phyloP scores from a whole-genome alignment of 2,797 vertebrate genomes.

The Mormyrops boulengeri region DNA sequence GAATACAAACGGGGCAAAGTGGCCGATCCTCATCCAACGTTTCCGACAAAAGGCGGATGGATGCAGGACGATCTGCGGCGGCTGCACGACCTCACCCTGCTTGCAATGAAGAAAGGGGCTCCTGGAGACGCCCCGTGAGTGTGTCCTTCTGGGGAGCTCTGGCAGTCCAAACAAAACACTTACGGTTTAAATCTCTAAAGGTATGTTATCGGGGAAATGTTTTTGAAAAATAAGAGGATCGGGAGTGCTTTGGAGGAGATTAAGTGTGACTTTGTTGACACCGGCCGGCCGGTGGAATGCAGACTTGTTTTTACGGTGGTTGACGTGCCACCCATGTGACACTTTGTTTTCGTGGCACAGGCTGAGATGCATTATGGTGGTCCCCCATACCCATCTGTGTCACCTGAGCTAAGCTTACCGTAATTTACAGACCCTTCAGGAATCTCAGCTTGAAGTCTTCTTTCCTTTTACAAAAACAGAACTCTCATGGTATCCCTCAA shows the following conservation, averaged over 20 bases:
- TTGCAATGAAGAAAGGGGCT: not conserved
- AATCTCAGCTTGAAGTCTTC: slow-evolving; percentile 22
- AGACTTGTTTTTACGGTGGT: slow-evolving; percentile 26
- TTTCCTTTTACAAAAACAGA: slow-evolving; percentile 19
- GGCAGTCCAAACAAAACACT: slow-evolving; percentile 11
- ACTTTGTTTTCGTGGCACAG: slow-evolving; percentile 14
- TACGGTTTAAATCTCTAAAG: slow-evolving; percentile 16
- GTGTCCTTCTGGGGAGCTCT: not conserved
- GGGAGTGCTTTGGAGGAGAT: slow-evolving; percentile 20
- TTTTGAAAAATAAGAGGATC: slow-evolving; percentile 14
- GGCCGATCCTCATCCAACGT: not conserved
- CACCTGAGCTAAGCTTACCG: slow-evolving; percentile 26
- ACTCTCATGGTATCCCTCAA: slow-evolving; percentile 23
- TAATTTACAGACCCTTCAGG: slow-evolving; percentile 22
- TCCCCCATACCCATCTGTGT: slow-evolving; percentile 25
- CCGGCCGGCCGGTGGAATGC: slow-evolving; percentile 22
- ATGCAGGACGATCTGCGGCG: not conserved
- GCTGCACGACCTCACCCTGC: not conserved
- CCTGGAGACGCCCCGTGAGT: not conserved
- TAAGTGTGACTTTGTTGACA: slow-evolving; percentile 26
- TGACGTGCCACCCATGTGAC: slow-evolving; percentile 18
- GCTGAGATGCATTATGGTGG: slow-evolving; percentile 25
- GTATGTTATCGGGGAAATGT: slow-evolving; percentile 14
- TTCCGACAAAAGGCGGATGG: not conserved
- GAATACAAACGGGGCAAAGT: not conserved